Conservation (phyloP, 1,140 invertebrate genomes). For the Eurytemora carolleeae region DNA sequence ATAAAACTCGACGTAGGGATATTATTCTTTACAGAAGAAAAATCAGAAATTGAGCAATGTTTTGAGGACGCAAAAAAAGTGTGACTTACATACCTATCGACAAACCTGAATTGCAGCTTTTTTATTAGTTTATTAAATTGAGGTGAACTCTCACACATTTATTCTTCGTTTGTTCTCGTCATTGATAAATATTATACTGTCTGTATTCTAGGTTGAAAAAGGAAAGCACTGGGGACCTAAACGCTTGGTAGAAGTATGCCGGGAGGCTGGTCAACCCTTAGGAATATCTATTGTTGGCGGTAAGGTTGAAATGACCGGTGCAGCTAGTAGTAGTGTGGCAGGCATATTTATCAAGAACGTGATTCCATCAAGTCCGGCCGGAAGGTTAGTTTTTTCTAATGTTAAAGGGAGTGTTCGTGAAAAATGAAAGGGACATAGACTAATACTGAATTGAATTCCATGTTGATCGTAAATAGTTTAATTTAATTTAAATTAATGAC, state of each 20-base stretch:
- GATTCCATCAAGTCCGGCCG: constrained; percentile 72
- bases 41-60: no score
- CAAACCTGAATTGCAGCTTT: neutral
- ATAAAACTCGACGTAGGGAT: no score
- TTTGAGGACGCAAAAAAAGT: neutral
- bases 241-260: constrained; percentile 35
- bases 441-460: no score
- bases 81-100: neutral
- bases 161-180: no score
- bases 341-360: constrained; percentile 98
- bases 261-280: constrained; percentile 31
- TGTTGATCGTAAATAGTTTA: no score
- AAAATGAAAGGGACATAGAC: no score
- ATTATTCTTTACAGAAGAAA: no score
- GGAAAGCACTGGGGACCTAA: constrained; percentile 69
- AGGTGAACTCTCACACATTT: neutral
- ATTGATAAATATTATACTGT: no score
- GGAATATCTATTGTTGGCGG: constrained; percentile 95
- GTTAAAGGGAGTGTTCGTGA: no score
- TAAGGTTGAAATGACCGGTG: constrained; percentile 38
- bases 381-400: constrained; percentile 24
- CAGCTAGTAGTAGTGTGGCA: constrained; percentile 33
- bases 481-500: no score
- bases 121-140: neutral
- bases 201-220: no score